Percentiles rank a stretch among this genome's conserved stretches.
These are phyloP conservation scores for Clupea harengus DNA, from an alignment of 2,113 vertebrate genomes.

Conservation along the genomic window DNA sequence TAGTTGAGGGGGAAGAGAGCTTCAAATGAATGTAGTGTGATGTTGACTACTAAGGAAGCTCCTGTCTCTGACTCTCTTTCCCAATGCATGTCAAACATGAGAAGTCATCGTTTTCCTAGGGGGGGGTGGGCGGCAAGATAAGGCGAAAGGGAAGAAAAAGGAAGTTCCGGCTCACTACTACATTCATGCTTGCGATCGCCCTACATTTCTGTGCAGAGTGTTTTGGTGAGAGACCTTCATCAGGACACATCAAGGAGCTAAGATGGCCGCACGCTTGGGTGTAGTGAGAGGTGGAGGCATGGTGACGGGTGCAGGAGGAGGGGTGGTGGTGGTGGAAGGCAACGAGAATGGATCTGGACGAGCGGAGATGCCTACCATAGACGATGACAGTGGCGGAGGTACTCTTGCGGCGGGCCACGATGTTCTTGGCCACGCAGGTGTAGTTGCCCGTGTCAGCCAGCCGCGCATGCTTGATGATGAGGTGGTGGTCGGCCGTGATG, in stretches of 20 bases:
- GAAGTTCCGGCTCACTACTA: background rate
- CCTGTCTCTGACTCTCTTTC: background rate
- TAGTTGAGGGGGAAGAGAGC: background rate
- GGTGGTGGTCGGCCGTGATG: slow-evolving; percentile 88
- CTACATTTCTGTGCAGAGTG: background rate
- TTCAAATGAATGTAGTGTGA: background rate
- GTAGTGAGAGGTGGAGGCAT: background rate
- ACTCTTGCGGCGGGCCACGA: slow-evolving; percentile 92
- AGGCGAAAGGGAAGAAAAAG: background rate
- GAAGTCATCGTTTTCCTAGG: background rate
- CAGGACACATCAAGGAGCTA: background rate
- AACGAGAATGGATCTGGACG: background rate
- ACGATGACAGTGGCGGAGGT: slow-evolving; percentile 85
- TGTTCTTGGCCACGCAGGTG: slow-evolving; percentile 98
- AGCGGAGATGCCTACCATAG: slow-evolving; percentile 78
- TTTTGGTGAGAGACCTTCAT: background rate
- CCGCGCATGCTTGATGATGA: slow-evolving; percentile 91
- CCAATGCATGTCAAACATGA: background rate
- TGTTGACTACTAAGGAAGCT: background rate
- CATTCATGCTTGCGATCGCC: background rate
- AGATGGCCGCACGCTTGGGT: background rate
- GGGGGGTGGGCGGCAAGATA: background rate
- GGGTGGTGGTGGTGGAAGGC: slow-evolving; percentile 10
- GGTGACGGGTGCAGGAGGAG: background rate
- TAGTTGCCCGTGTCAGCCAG: slow-evolving; percentile 96